Base-by-base conservation (phyloP, 2,113 vertebrate species). In the rat (Rattus norvegicus) region DNA sequence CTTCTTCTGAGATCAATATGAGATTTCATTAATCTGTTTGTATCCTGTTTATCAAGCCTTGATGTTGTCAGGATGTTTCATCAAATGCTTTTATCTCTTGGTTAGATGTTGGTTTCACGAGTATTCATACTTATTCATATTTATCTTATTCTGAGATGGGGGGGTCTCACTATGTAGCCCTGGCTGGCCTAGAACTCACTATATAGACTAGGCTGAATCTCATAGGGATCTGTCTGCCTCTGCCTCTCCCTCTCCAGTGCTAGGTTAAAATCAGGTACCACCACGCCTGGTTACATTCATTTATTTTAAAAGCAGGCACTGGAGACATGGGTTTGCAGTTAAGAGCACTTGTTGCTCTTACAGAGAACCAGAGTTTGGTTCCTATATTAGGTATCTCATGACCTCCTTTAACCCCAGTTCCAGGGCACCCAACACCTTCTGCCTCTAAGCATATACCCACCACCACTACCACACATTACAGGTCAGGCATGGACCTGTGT, bases 21-120 rank as follows among this genome's bases (percentile, higher is more conserved):
- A 97, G 59, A 69, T 54, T 93, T 52, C 80, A 30, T 91, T 94
- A 81, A 72, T 83, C 67, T 56, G 43, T 30, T 76, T 47, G 43
- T 20, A 88, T 43, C 28, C 20, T 86, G 52, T 72, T 95, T 30
- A 56, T 95, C 52, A 92, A 91, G 86, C 81, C 17, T 88, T 90
- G 39, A n/a, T 43, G 59, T 90, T 77, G 17, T 94, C 49, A 79
- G 36, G 88, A 7, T 65, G 54, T 54, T 90, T 95, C 28, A 67
- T 72, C 2, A 28, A 90, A 52, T 73, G 14, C 28, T 83, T 59
- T 79, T 73, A 43, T 92, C 77, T 67, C 7, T 59, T 65, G n/a
- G 43, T 90, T n/a, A 49, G 75, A 61, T 47, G 22, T 95, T 95
- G 79, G n/a, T 36, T 77, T 95, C 61, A 87, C 52, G 7, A 33